phyloP scores from a whole-genome alignment of 1,140 invertebrate species.

The Proctacanthus coquilletti region DNA sequence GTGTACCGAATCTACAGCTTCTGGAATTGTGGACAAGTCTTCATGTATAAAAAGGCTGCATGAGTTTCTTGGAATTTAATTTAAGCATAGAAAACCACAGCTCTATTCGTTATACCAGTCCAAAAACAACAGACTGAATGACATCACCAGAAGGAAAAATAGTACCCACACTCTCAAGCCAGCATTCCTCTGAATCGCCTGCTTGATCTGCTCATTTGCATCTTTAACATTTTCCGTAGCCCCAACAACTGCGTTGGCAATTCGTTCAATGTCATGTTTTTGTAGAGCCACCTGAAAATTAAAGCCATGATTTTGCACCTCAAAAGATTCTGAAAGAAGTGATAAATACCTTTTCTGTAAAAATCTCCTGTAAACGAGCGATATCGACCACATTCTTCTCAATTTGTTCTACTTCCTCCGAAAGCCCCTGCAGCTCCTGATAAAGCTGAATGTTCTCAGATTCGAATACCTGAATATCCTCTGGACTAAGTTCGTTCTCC shows the following conservation, averaged over 20 bases:
- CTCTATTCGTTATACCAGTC: slow-evolving; percentile 97
- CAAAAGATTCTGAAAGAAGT: neutral
- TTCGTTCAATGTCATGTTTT: slow-evolving; percentile 81
- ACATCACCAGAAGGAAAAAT: slow-evolving; percentile 91
- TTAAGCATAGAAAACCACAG: too few species aligned
- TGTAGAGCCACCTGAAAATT: slow-evolving; percentile 60
- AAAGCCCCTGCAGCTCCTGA: slow-evolving; percentile 69
- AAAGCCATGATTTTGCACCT: too few species aligned
- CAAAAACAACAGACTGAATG: slow-evolving; percentile 86
- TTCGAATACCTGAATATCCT: slow-evolving; percentile 84
- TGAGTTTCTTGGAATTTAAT: too few species aligned
- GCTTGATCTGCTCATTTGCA: slow-evolving; percentile 91
- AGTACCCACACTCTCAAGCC: slow-evolving; percentile 84
- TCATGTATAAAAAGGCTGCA: too few species aligned
- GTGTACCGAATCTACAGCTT: too few species aligned
- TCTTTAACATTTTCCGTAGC: slow-evolving; percentile 90
- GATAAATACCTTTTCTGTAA: slow-evolving; percentile 77
- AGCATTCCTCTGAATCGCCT: slow-evolving; percentile 93
- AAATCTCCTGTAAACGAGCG: slow-evolving; percentile 88
- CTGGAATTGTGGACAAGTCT: too few species aligned
- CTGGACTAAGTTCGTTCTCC: slow-evolving; percentile 53
- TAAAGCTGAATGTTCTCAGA: slow-evolving; percentile 67
- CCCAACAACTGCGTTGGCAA: slow-evolving; percentile 72
- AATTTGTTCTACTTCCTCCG: slow-evolving; percentile 68
- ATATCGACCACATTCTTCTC: slow-evolving; percentile 91